Conservation (phyloP, 2,888 invertebrate species). For the Rhagonycha fulva region DNA sequence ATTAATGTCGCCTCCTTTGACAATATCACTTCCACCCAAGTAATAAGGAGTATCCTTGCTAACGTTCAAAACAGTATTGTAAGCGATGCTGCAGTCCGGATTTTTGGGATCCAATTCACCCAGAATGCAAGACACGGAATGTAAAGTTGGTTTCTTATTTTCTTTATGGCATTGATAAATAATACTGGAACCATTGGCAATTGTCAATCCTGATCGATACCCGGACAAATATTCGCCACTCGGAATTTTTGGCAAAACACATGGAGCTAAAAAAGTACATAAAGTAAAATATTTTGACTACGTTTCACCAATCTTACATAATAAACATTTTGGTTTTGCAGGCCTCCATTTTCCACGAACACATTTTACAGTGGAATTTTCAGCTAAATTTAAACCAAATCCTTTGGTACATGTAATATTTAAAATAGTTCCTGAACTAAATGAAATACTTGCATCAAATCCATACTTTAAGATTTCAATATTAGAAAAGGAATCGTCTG, state of each 20-base stretch:
- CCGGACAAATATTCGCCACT: constrained; percentile 77
- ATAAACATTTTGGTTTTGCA: constrained; percentile 76
- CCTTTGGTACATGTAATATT: constrained; percentile 78
- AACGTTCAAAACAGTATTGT: constrained; percentile 28
- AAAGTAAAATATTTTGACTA: background rate
- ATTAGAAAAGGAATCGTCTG: constrained; percentile 67
- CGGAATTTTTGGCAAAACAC: constrained; percentile 68
- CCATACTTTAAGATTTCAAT: constrained; percentile 74
- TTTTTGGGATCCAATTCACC: constrained; percentile 65
- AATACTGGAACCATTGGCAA: constrained; percentile 80
- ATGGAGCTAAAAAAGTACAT: constrained; percentile 61
- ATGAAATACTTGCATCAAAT: constrained; percentile 70
- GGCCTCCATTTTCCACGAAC: constrained; percentile 86
- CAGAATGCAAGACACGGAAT: constrained; percentile 66
- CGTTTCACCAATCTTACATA: constrained; percentile 62
- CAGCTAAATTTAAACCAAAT: constrained; percentile 72
- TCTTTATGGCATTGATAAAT: constrained; percentile 70
- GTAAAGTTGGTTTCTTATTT: constrained; percentile 58
- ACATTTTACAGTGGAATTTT: constrained; percentile 79
- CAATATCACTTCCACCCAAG: constrained; percentile 54
- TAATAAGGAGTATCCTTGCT: constrained; percentile 47
- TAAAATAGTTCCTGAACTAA: constrained; percentile 77
- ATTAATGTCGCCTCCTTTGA: constrained; percentile 62
- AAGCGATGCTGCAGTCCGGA: constrained; percentile 59
- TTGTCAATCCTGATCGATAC: constrained; percentile 78